phyloP scores from a whole-genome alignment of 2,113 vertebrate species.

The Chaenogobius annularis region DNA sequence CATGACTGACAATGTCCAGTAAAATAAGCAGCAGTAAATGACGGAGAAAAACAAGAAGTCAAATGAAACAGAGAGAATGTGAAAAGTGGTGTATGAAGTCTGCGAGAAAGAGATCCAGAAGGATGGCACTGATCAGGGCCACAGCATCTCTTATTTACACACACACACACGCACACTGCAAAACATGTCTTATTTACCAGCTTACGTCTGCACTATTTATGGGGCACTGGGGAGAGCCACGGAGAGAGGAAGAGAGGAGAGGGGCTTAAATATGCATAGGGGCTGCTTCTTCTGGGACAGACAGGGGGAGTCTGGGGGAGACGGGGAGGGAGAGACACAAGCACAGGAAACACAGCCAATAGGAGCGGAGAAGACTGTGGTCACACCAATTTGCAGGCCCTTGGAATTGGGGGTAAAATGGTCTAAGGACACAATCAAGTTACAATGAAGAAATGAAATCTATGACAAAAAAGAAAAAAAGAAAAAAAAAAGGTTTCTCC shows the following conservation, averaged over 20 bases:
- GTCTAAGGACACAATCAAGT: not conserved
- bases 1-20: no score
- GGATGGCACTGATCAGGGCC: constrained; percentile 78
- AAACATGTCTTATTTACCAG: constrained; percentile 85
- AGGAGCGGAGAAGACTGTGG: constrained; percentile 9
- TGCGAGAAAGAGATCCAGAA: constrained; percentile 69
- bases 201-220: constrained; percentile 86
- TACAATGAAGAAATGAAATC: not conserved
- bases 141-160: constrained; percentile 82
- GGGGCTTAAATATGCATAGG: constrained; percentile 80
- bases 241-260: constrained; percentile 72
- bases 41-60: constrained; percentile 9
- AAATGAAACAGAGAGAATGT: constrained; percentile 29
- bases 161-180: constrained; percentile 56
- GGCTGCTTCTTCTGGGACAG: constrained; percentile 73
- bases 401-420: not conserved
- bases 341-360: constrained; percentile 26
- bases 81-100: constrained; percentile 60
- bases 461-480: no score
- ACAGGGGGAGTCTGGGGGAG: constrained; percentile 54
- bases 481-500: not conserved
- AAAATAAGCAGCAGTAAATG: not conserved
- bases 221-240: constrained; percentile 76
- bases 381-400: not conserved
- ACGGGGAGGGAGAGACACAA: constrained; percentile 41